Base-by-base conservation (phyloP, 2,888 invertebrate genomes). In the Lasioglossum calceatum region DNA sequence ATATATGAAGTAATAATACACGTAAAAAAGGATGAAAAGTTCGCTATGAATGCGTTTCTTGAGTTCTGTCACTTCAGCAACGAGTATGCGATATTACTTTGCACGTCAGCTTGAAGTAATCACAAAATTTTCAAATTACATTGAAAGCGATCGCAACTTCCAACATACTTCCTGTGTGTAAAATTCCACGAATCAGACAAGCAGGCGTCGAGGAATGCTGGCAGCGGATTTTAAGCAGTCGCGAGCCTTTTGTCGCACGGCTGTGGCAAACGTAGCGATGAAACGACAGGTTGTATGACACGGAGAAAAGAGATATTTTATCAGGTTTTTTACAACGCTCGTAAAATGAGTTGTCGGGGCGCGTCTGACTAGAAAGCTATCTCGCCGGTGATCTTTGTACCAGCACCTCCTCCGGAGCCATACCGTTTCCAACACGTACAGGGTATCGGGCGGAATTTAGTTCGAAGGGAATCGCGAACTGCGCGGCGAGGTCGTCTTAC, bases 321-420 rank as follows among this genome's bases (percentile, higher is more conserved):
- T 50, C 50, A 47, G 81, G 64, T 86, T 80, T 87, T 70, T 87
- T 86, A 83, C 70, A 58, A 27, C 78, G 5, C n/a, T 76, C 72
- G 80, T 87, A 78, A 81, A 87, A 81, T 72, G 87, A 86, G 77
- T 79, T 82, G 75, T 87, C 79, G 75, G 74, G 58, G 58, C 58
- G 19, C 47, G 77, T 87, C 64, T 58, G 79, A 87, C 87, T 44
- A 36, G 58, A 54, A 71, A 32, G 61, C 32, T 80, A 84, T 87
- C 87, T 76, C 70, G 23, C 47, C 47, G 16, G 75, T 76, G 67
- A 84, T 87, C 78, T 76, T 78, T 61, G 70, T 82, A 75, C 73
- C 79, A 74, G 67, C 79, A 70, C 47, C 67, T 44, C n/a, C 39
- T 19, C 16, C 32, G 67, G 61, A 77, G 76, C 61, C 67, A 42